These are phyloP conservation scores for Halcyon smyrnensis DNA, from an alignment of 2,797 vertebrate genomes.

Conservation along the genomic window DNA sequence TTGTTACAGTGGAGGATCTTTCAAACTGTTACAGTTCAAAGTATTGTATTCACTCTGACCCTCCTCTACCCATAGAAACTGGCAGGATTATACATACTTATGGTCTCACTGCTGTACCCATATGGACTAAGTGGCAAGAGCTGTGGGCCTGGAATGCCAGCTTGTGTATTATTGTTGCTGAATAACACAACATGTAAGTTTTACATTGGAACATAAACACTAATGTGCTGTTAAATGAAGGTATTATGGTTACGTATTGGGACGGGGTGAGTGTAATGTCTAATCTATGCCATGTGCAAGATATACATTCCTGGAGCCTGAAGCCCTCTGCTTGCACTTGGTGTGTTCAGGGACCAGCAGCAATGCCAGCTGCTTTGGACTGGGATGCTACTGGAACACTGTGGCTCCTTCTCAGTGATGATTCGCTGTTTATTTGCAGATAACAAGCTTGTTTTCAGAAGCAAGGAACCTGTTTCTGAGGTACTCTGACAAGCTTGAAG, in stretches of 20 bases:
- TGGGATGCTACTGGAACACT: background rate
- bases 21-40: background rate
- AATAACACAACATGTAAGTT: accelerated
- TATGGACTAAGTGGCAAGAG: background rate
- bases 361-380: background rate
- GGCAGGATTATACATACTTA: background rate
- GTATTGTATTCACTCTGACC: background rate
- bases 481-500: background rate
- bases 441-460: background rate
- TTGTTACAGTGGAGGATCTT: background rate
- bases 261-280: background rate
- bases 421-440: background rate
- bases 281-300: background rate
- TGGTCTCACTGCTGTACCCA: background rate
- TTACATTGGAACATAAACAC: background rate
- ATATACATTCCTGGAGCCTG: background rate
- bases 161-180: background rate
- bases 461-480: background rate
- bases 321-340: background rate
- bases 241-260: accelerated
- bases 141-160: background rate
- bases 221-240: background rate
- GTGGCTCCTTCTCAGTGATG: background rate
- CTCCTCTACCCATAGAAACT: background rate
- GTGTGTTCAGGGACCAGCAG: background rate